Percentiles rank a stretch among this genome's conserved stretches.
These are phyloP conservation scores for Polydrusus pterygomalis DNA, from an alignment of 2,888 invertebrate species.

Conservation along the genomic window DNA sequence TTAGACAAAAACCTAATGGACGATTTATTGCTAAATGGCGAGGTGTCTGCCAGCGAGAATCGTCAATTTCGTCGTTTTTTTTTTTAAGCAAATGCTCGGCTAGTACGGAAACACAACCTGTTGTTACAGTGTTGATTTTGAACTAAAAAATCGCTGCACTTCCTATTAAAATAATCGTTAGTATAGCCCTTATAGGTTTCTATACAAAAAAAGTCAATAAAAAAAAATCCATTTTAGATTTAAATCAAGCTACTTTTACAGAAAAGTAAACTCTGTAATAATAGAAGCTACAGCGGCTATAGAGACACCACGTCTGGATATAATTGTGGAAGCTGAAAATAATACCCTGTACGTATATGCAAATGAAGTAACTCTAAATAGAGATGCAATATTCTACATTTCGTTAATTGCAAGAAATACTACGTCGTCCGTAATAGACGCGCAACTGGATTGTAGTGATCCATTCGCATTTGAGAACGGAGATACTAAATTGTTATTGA, in stretches of 20 bases:
- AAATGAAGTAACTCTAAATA: slow-evolving; percentile 59
- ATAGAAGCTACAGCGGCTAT: slow-evolving; percentile 57
- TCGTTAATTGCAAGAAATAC: slow-evolving; percentile 58
- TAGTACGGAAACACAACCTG: too few species aligned
- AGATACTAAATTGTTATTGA: slow-evolving; percentile 28
- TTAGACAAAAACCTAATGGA: too few species aligned
- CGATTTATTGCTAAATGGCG: too few species aligned
- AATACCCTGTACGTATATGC: slow-evolving; percentile 57
- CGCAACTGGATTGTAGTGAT: slow-evolving; percentile 20
- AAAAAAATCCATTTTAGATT: slow-evolving; percentile 54
- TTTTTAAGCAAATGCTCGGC: too few species aligned
- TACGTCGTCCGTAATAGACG: slow-evolving; percentile 53
- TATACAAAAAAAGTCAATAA: too few species aligned
- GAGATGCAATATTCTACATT: slow-evolving; percentile 42
- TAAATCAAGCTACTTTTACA: slow-evolving; percentile 61
- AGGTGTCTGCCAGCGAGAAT: too few species aligned
- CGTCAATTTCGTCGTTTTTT: too few species aligned
- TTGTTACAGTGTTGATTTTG: too few species aligned
- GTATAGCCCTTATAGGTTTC: too few species aligned
- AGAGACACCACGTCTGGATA: slow-evolving; percentile 57
- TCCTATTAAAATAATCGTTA: too few species aligned
- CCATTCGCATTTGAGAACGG: slow-evolving; percentile 24
- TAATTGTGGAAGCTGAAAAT: slow-evolving; percentile 56
- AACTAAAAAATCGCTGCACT: too few species aligned
- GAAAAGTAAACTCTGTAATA: slow-evolving; percentile 55